Conservation (phyloP, 2,888 invertebrate genomes). For the Sesia apiformis region DNA sequence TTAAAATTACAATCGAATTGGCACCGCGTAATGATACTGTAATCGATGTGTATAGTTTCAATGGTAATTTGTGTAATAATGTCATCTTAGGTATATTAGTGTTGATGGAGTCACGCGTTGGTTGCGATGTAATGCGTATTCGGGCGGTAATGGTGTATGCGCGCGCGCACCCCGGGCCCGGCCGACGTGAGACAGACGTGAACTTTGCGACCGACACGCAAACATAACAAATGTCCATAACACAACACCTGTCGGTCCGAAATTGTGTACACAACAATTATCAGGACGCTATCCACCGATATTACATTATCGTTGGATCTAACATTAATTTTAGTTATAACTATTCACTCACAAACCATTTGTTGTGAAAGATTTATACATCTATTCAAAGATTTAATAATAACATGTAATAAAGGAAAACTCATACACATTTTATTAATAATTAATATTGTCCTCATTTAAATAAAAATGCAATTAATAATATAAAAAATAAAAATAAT, state of each 20-base stretch:
- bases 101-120: constrained; percentile 46
- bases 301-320: too few relatives aligned
- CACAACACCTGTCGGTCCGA: not conserved
- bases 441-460: too few relatives aligned
- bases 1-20: constrained; percentile 22
- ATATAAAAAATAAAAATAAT: too few relatives aligned
- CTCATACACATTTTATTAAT: too few relatives aligned
- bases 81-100: constrained; percentile 41
- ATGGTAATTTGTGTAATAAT: constrained; percentile 45
- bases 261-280: not conserved
- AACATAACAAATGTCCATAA: constrained; percentile 5
- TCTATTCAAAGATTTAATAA: too few relatives aligned
- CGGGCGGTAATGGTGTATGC: constrained; percentile 1
- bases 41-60: constrained; percentile 19
- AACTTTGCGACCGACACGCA: constrained; percentile 27
- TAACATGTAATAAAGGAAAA: too few relatives aligned
- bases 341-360: too few relatives aligned
- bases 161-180: constrained; percentile 7
- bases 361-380: too few relatives aligned
- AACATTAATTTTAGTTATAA: too few relatives aligned
- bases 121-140: constrained; percentile 28
- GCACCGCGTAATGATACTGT: constrained; percentile 31
- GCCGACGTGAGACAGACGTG: constrained; percentile 29
- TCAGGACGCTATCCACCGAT: too few relatives aligned
- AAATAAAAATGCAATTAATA: too few relatives aligned